These are phyloP conservation scores for Thecocarcelia acutangulata DNA, from an alignment of 2,888 invertebrate species.

Conservation along the genomic window DNA sequence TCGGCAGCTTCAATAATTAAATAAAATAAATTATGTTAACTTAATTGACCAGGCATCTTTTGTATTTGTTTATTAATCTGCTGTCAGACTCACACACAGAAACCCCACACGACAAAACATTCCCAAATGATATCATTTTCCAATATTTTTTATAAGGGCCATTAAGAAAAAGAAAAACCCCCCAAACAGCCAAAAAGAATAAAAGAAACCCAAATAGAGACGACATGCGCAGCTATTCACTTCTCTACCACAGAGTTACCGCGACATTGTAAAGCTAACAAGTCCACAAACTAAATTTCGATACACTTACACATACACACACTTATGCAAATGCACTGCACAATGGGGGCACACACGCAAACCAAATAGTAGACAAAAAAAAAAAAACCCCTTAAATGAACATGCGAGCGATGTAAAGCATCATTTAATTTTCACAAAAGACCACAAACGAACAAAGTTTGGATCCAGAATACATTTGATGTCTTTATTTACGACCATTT, in stretches of 20 bases:
- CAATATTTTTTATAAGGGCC: slow-evolving; percentile 64
- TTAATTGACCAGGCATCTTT: slow-evolving; percentile 25
- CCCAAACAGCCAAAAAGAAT: slow-evolving; percentile 32
- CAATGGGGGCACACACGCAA: slow-evolving; percentile 17
- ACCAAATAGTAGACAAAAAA: neutral
- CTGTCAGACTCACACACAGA: slow-evolving; percentile 55
- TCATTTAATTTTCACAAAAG: slow-evolving; percentile 50
- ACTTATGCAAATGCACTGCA: neutral
- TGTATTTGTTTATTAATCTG: slow-evolving; percentile 62
- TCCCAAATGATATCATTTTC: slow-evolving; percentile 56
- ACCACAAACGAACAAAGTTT: slow-evolving; percentile 25
- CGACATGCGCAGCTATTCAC: neutral
- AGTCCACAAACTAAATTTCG: neutral
- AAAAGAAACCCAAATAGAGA: slow-evolving; percentile 36
- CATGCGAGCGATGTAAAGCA: slow-evolving; percentile 32
- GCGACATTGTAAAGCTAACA: neutral
- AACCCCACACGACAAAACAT: slow-evolving; percentile 37
- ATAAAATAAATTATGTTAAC: slow-evolving; percentile 54
- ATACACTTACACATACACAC: no score
- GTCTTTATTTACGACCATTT: slow-evolving; percentile 59
- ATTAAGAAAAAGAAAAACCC: slow-evolving; percentile 61
- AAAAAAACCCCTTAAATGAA: neutral
- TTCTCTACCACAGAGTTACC: neutral
- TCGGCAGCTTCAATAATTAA: slow-evolving; percentile 49
- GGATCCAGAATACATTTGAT: slow-evolving; percentile 55